Evolutionary conservation across 2,113 vertebrate genomes (phyloP), one percentile per base, ranked within the genome.

Genomic region (Mustela nigripes): DNA sequence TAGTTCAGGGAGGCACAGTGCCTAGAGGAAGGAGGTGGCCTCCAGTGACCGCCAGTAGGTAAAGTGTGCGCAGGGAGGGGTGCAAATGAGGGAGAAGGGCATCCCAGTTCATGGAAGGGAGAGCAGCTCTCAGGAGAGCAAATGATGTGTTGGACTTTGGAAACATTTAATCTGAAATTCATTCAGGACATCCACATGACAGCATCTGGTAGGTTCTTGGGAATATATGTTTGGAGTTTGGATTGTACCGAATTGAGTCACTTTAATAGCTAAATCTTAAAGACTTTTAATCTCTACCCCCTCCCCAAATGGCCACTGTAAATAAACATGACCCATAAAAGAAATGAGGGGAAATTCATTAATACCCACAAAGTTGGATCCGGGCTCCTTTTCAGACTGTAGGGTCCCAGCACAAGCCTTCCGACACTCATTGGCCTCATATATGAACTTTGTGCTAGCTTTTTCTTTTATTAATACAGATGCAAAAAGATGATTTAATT

Each of bases 41-140:
- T 12, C 53, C 50, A 8, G 18, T 3, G 42, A 53, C 28, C 65
- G 50, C 39, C 19, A 5, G 56, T 2, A 76, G 39, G 65, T 14
- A 19, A 50, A 39, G 4, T 16, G 18, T 16, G 9, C 0, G 1
- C 8, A 65, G 45, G 48, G 15, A 39, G 24, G 14, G 18, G 0
- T 4, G 16, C 11, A 56, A 22, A 5, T 14, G 24, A 21, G 18
- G 12, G 69, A 16, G n/a, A 6, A 65, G 0, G 0, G 24, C 22
- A 5, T 12, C 3, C 16, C 16, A 21, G 33, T 7, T 15, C 50
- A 22, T 50, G 39, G 19, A 53, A 45, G 6, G 11, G 18, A 26
- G 11, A 80, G 15, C 15, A 16, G 15, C n/a, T 93, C 28, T 65
- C 21, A 56, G n/a, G 21, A 16, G 11, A 78, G 62, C 24, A 4